Conservation (phyloP, 2,888 invertebrate genomes). For the Phengaris alcon region DNA sequence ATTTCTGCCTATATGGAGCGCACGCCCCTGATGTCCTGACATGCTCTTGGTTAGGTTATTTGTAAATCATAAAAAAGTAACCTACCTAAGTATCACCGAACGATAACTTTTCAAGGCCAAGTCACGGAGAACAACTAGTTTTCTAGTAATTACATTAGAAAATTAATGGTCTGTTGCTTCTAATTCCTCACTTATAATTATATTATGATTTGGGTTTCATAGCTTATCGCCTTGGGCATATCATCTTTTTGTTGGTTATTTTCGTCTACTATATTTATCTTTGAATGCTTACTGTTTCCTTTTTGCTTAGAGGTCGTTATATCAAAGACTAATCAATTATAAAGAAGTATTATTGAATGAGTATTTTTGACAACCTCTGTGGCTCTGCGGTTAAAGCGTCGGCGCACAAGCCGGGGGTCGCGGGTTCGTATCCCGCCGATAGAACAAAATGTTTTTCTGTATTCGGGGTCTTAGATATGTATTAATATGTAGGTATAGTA, state of each 20-base stretch:
- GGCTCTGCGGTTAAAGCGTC: too few relatives aligned
- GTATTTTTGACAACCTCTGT: too few relatives aligned
- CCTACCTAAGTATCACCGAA: too few relatives aligned
- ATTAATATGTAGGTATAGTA: too few relatives aligned
- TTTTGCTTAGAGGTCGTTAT: slow-evolving; percentile 2
- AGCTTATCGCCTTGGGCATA: slow-evolving; percentile 43
- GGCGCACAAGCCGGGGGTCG: too few relatives aligned
- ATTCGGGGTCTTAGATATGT: too few relatives aligned
- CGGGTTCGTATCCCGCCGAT: too few relatives aligned
- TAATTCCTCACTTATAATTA: slow-evolving; percentile 43
- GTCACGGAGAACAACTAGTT: slow-evolving; percentile 32
- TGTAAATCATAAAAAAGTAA: neutral
- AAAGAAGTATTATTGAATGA: neutral
- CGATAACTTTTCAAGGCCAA: neutral
- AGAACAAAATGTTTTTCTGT: too few relatives aligned
- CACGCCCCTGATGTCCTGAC: too few relatives aligned
- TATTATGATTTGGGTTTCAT: slow-evolving; percentile 38
- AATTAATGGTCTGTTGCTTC: slow-evolving; percentile 38
- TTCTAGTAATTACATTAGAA: slow-evolving; percentile 39
- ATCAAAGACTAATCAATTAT: neutral
- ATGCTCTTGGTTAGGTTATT: neutral
- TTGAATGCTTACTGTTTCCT: slow-evolving; percentile 32
- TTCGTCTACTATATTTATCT: slow-evolving; percentile 45
- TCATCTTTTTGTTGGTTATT: slow-evolving; percentile 41
- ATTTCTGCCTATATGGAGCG: too few relatives aligned